Evolutionary conservation across 1,140 invertebrate genomes (phyloP).

Genomic region (Drosophila kepulauana): DNA sequence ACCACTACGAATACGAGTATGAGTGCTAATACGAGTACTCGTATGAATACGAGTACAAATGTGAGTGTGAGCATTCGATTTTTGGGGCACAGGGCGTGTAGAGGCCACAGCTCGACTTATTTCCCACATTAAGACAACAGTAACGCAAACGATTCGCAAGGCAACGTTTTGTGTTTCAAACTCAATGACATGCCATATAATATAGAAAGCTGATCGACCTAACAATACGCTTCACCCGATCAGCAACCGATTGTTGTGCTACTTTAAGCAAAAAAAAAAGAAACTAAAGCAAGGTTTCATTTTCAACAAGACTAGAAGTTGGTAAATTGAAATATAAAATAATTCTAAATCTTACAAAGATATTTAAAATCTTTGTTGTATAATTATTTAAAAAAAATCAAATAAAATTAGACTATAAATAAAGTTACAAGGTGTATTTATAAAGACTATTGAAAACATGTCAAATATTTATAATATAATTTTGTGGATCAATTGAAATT

Average conservation of each 20-base stretch:
- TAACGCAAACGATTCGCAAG: conserved; percentile 47
- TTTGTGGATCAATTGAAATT: too few species aligned
- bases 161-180: conserved; percentile 40
- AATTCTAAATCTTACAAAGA: too few species aligned
- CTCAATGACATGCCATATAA: conserved; percentile 24
- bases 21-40: neutral
- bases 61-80: conserved; percentile 21
- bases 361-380: too few species aligned
- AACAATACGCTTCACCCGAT: conserved; percentile 21
- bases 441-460: too few species aligned
- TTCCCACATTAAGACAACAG: conserved; percentile 52
- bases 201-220: conserved; percentile 21
- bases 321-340: too few species aligned
- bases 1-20: conserved; percentile 11
- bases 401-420: too few species aligned
- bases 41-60: neutral
- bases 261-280: neutral
- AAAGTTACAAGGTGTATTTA: too few species aligned
- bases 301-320: too few species aligned
- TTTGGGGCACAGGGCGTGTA: conserved; percentile 44
- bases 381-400: too few species aligned
- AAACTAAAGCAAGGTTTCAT: neutral
- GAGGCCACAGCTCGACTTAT: conserved; percentile 37
- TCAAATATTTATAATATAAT: too few species aligned
- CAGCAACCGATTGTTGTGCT: neutral